Conservation (phyloP, 2,113 vertebrate genomes). For the Semicossyphus pulcher region DNA sequence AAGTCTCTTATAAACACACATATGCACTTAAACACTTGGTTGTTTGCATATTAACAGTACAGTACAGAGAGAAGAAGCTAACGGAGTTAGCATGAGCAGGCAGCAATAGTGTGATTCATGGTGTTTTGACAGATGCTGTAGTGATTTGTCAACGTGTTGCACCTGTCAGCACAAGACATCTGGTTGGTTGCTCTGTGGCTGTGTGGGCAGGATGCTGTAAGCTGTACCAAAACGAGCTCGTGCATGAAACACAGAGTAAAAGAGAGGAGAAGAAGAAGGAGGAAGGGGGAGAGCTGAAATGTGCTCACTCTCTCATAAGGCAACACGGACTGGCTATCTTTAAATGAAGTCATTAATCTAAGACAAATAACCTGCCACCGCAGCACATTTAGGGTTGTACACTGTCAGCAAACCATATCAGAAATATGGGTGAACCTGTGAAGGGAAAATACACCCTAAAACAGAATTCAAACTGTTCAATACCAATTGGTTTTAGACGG, state of each 20-base stretch:
- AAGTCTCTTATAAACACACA: not conserved
- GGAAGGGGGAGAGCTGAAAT: not conserved
- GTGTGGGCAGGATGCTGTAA: not conserved
- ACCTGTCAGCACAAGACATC: constrained; percentile 39
- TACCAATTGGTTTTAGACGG: not conserved
- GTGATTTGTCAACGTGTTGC: constrained; percentile 47
- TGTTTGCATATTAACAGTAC: not conserved
- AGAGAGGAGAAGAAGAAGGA: not conserved
- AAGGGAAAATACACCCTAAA: constrained; percentile 10
- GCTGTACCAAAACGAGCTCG: constrained; percentile 13
- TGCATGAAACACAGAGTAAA: constrained; percentile 21
- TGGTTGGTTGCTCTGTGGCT: constrained; percentile 5
- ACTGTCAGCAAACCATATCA: constrained; percentile 10
- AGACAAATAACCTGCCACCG: constrained; percentile 45
- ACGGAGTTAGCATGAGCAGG: constrained; percentile 13
- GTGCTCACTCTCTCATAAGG: constrained; percentile 20
- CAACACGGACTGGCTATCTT: constrained; percentile 17
- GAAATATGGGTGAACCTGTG: constrained; percentile 11
- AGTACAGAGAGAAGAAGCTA: not conserved
- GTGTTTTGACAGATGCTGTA: constrained; percentile 46
- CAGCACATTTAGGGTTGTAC: constrained; percentile 9
- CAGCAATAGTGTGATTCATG: constrained; percentile 15
- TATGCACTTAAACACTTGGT: not conserved
- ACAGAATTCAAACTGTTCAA: not conserved
- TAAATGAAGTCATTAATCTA: constrained; percentile 50